Conservation (phyloP, 2,113 vertebrate species). For the Bufo bufo region DNA sequence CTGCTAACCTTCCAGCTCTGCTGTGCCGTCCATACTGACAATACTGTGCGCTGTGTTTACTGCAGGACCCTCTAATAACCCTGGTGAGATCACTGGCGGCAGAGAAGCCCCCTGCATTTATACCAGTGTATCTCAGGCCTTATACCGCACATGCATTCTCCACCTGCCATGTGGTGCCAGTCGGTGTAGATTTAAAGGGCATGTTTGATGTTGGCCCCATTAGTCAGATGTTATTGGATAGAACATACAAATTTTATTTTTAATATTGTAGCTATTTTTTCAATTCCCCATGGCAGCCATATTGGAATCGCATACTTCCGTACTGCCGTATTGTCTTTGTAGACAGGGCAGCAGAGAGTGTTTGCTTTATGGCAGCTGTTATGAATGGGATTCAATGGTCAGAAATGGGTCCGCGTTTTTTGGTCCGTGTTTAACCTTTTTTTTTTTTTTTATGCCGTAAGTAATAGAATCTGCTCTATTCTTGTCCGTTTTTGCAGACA, state of each 20-base stretch:
- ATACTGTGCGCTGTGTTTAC: neutral
- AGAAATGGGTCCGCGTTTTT: too few species aligned
- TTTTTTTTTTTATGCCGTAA: too few species aligned
- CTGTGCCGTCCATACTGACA: neutral
- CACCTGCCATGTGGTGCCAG: neutral
- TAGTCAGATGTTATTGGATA: neutral
- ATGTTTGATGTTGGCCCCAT: neutral
- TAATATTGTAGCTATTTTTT: too few species aligned
- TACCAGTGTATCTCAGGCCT: neutral
- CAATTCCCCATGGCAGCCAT: neutral
- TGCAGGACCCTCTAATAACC: neutral
- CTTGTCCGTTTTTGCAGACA: too few species aligned
- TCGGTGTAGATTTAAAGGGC: neutral
- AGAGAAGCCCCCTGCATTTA: neutral
- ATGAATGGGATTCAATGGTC: neutral
- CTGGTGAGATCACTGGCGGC: neutral
- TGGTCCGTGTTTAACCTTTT: too few species aligned
- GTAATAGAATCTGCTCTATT: too few species aligned
- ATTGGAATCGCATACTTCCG: neutral
- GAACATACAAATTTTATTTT: too few species aligned
- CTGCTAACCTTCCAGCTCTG: neutral
- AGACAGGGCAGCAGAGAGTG: neutral
- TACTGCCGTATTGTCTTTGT: too few species aligned
- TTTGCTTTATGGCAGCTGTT: neutral
- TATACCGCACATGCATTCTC: neutral